Percentiles rank a stretch among this genome's conserved stretches.
Evolutionary conservation across 2,888 invertebrate species (phyloP).

Genomic region (Panzeria rudis): DNA sequence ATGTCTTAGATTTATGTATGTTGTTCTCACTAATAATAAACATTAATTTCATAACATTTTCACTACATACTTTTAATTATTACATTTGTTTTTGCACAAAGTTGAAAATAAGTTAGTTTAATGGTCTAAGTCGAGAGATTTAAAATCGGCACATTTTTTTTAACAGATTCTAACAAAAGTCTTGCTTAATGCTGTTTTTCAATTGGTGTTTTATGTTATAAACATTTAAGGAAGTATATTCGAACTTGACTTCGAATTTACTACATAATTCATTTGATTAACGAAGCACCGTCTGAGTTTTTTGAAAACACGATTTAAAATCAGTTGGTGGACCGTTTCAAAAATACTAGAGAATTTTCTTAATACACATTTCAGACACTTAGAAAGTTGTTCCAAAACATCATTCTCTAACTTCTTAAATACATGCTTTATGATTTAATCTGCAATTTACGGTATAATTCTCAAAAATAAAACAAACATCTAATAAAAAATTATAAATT

Average conservation of each 20-base stretch:
- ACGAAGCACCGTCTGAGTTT: too few species aligned
- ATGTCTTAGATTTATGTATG: slow-evolving; percentile 21
- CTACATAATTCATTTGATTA: too few species aligned
- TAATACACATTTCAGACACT: neutral
- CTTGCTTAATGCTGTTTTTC: neutral
- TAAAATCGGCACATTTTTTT: neutral
- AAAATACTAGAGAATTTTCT: neutral
- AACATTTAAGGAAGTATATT: too few species aligned
- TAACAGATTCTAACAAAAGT: too few species aligned
- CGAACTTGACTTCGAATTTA: too few species aligned
- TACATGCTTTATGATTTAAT: neutral
- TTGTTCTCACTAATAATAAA: slow-evolving; percentile 31
- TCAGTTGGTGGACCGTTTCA: too few species aligned
- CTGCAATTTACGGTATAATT: neutral
- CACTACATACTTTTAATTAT: slow-evolving; percentile 35
- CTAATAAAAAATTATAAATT: neutral
- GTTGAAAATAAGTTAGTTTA: neutral
- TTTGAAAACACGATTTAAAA: too few species aligned
- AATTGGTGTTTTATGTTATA: too few species aligned
- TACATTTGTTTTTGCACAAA: slow-evolving; percentile 22
- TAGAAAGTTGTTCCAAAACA: too few species aligned
- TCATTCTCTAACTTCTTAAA: neutral
- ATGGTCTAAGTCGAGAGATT: neutral
- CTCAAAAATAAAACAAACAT: neutral
- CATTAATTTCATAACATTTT: slow-evolving; percentile 12